Percentiles rank a stretch among this genome's conserved stretches.
Conservation (phyloP, 2,797 vertebrate genomes). For the Neomorphus geoffroyi region DNA sequence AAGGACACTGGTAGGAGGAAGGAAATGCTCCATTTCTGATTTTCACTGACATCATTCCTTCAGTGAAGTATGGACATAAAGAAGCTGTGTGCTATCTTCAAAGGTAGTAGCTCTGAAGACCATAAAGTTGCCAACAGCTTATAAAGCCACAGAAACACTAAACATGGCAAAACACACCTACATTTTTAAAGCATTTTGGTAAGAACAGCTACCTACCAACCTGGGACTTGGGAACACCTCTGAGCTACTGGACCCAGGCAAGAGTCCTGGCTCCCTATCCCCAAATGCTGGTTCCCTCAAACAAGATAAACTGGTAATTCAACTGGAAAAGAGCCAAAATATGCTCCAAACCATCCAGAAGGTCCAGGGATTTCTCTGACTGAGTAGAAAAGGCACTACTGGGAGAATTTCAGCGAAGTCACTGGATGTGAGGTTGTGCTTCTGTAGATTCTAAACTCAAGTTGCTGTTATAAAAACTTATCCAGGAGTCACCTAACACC, state of each 20-base stretch:
- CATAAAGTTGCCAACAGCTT: neutral
- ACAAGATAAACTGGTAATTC: neutral
- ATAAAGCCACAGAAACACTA: neutral
- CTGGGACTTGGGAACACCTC: neutral
- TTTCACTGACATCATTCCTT: neutral
- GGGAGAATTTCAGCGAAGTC: neutral
- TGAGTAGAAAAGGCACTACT: neutral
- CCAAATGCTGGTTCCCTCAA: neutral
- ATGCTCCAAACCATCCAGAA: neutral
- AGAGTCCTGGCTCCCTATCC: neutral
- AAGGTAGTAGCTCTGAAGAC: neutral
- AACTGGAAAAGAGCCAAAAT: neutral
- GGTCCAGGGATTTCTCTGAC: neutral
- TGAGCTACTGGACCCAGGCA: neutral
- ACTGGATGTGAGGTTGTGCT: neutral
- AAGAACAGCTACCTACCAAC: neutral
- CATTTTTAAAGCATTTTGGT: neutral
- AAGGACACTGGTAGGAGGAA: neutral
- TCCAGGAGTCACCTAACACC: neutral
- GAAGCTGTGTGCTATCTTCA: neutral
- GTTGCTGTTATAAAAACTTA: neutral
- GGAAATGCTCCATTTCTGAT: neutral
- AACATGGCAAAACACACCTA: fast-evolving
- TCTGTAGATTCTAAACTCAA: neutral
- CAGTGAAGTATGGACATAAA: neutral